Evolutionary conservation across 64 coral and sea anemone genomes (phyloP).

Genomic region (Stichodactyla mertensii): DNA sequence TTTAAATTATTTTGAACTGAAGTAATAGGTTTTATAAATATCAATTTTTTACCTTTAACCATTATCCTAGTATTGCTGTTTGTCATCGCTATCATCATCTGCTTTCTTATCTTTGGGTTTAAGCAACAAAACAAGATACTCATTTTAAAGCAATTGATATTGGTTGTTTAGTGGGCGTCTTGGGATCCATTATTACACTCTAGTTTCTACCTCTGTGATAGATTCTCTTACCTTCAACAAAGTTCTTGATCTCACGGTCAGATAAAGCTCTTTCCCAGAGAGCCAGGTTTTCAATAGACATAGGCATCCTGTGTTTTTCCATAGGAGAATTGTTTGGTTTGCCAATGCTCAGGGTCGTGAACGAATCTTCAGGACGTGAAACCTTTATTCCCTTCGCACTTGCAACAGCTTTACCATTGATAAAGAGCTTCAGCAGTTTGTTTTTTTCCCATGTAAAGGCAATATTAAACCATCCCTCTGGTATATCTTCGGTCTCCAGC

Average conservation of each 20-base stretch:
- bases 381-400: conserved; percentile 3
- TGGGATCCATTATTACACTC: no score
- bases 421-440: conserved; percentile 36
- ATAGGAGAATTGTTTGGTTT: conserved; percentile 53
- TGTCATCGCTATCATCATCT: not conserved
- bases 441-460: conserved; percentile 51
- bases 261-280: conserved; percentile 57
- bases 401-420: conserved; percentile 40
- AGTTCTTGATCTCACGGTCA: conserved; percentile 23
- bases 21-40: no score
- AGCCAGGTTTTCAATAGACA: conserved; percentile 30
- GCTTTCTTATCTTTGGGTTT: not conserved
- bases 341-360: conserved; percentile 24
- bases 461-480: conserved; percentile 42
- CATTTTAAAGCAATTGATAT: no score
- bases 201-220: no score
- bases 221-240: conserved; percentile 3
- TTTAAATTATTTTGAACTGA: not conserved
- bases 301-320: conserved; percentile 24
- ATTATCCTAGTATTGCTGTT: not conserved
- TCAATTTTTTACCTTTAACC: not conserved
- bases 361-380: conserved; percentile 42
- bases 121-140: not conserved
- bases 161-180: no score
- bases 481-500: conserved; percentile 22